Evolutionary conservation across 92 coral and sea anemone species (phyloP), one percentile per base, ranked within the genome.

Genomic region (Palythoa grandiflora): DNA sequence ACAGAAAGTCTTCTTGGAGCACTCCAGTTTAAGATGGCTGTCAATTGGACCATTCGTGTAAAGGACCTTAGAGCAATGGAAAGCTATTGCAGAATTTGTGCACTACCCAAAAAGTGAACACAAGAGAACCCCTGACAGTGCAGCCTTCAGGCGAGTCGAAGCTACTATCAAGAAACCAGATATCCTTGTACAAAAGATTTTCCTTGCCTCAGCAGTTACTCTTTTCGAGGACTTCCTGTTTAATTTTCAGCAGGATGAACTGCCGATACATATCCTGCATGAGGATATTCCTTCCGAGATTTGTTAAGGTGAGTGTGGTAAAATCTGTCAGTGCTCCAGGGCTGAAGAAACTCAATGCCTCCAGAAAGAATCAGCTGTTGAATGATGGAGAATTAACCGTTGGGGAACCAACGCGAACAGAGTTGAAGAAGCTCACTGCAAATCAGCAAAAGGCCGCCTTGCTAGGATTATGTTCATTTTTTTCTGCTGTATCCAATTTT

Each of bases 401-500:
- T 2, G 47, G 47, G 47, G 47, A 54, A 10, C 60, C 14, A 54
- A 54, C 60, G 2, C 60, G 60, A 54, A 1, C 60, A 54, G 60
- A 54, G 60, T 52, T 52, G 12, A 52, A 52, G 11, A 51, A 51
- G 28, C 28, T 28, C 28, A 28, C 0, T 40, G 47, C 60, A 14
- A 54, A 54, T 9, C 60, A 54, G 75, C 80, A 73, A 71, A 60
- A 71, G 83, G 52, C 89, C 57, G 81, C 87, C 87, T 38, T 83
- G 76, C 73, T 68, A 38, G 73, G 73, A 68, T 13, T 68, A 38
- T 38, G 73, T 68, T 68, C 73, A 68, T 68, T 68, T 68, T 68
- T 68, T 68, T 68, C 73, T 68, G 73, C 73, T 10, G 38, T 68
- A 20, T 68, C 73, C 15, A 68, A 68, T 68, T 68, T 68, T 68